Conservation (phyloP, 2,797 vertebrate genomes). For the Buceros bicornis region DNA sequence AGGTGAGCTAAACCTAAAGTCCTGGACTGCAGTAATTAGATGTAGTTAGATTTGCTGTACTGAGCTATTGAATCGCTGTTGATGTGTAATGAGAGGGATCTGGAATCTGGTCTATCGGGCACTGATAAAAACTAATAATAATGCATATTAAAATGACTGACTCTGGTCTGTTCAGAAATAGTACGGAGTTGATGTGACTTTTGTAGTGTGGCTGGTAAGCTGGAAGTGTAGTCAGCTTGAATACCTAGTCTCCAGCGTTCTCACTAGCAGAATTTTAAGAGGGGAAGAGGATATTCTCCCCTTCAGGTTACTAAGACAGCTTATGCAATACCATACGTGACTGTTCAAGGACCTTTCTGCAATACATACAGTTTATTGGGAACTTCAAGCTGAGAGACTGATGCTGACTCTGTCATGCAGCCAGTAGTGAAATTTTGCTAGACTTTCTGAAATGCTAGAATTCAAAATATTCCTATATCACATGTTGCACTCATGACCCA, state of each 20-base stretch:
- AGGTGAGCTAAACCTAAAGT: neutral
- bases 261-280: neutral
- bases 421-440: neutral
- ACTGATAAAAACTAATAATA: neutral
- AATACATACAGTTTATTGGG: neutral
- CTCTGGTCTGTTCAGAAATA: neutral
- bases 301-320: neutral
- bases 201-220: neutral
- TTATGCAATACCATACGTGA: neutral
- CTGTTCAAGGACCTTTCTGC: neutral
- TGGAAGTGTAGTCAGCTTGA: neutral
- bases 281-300: neutral
- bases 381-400: neutral
- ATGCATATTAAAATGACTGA: neutral
- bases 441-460: neutral
- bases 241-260: neutral
- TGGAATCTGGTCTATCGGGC: neutral
- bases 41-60: neutral
- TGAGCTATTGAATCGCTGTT: neutral
- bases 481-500: neutral
- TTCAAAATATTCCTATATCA: neutral
- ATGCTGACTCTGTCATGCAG: neutral
- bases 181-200: neutral
- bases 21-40: neutral
- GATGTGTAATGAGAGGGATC: neutral